phyloP scores from a whole-genome alignment of 2,888 invertebrate genomes.

The Boloria selene region DNA sequence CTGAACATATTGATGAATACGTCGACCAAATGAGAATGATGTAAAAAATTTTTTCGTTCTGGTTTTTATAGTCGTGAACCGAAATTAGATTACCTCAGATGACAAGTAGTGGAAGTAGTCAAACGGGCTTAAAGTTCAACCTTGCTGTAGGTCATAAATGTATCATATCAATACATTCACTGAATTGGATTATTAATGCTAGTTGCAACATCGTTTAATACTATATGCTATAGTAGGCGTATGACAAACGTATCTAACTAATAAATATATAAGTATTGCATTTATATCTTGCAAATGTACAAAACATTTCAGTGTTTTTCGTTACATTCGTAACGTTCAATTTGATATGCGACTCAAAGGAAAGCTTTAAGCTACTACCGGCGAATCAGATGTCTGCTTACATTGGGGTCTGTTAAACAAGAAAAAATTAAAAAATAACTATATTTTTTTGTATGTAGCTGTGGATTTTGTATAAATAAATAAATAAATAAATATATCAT shows the following conservation, averaged over 20 bases:
- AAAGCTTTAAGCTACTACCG: no score
- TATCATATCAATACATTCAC: slow-evolving; percentile 41
- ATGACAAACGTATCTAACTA: background rate
- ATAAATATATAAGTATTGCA: background rate
- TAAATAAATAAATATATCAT: no score
- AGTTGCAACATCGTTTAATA: slow-evolving; percentile 30
- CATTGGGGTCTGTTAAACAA: no score
- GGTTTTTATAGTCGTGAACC: slow-evolving; percentile 39
- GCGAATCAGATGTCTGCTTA: no score
- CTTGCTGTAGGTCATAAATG: slow-evolving; percentile 43
- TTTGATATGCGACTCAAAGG: no score
- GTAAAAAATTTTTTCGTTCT: slow-evolving; percentile 27
- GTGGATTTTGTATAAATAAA: no score
- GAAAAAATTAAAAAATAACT: no score
- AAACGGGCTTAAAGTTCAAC: slow-evolving; percentile 43
- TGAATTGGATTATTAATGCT: slow-evolving; percentile 28
- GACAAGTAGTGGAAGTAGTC: slow-evolving; percentile 45
- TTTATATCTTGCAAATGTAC: background rate
- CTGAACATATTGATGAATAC: slow-evolving; percentile 35
- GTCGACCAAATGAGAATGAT: slow-evolving; percentile 31
- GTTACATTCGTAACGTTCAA: no score
- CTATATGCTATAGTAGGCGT: slow-evolving; percentile 30
- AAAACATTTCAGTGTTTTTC: no score
- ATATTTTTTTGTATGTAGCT: no score
- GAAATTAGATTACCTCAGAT: slow-evolving; percentile 39